phyloP scores from a whole-genome alignment of 1,140 invertebrate species.

The Macrosteles quadrilineatus region DNA sequence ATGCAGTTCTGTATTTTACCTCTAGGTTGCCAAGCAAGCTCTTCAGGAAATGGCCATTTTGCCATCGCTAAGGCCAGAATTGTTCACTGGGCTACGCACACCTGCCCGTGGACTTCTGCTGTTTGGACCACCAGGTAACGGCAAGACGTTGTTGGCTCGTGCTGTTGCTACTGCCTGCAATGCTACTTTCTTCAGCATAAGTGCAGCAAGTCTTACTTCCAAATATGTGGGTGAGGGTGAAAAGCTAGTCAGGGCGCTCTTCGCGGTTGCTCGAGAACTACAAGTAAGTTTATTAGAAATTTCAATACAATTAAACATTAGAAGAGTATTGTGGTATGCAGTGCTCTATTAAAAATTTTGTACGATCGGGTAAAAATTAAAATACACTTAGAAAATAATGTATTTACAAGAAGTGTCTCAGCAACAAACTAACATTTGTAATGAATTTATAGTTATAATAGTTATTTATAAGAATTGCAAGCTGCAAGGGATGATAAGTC shows the following conservation, averaged over 20 bases:
- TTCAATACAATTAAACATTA: constrained; percentile 8
- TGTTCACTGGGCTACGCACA: constrained; percentile 90
- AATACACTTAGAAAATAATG: too few relatives aligned
- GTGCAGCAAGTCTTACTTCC: constrained; percentile 95
- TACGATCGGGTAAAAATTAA: too few relatives aligned
- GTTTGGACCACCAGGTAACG: constrained; percentile 95
- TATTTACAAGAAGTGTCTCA: too few relatives aligned
- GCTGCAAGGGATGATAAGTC: too few relatives aligned
- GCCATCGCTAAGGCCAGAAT: constrained; percentile 90
- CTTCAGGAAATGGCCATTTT: constrained; percentile 97
- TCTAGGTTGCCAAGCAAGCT: constrained; percentile 86
- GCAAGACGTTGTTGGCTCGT: constrained; percentile 46
- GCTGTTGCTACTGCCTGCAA: constrained; percentile 52
- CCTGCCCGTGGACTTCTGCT: constrained; percentile 91
- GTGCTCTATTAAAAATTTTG: too few relatives aligned
- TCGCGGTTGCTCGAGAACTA: constrained; percentile 89
- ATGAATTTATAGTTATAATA: too few relatives aligned
- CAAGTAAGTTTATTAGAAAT: constrained; percentile 56
- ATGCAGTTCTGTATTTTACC: too few relatives aligned
- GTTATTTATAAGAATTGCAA: too few relatives aligned
- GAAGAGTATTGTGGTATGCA: too few relatives aligned
- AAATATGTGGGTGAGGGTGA: constrained; percentile 98
- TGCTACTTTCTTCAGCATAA: constrained; percentile 97
- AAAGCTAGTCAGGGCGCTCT: constrained; percentile 94
- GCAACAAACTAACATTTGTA: too few relatives aligned